Evolutionary conservation across 2,888 invertebrate species (phyloP), one percentile per base, ranked within the genome.

Genomic region (Andricus curvator): DNA sequence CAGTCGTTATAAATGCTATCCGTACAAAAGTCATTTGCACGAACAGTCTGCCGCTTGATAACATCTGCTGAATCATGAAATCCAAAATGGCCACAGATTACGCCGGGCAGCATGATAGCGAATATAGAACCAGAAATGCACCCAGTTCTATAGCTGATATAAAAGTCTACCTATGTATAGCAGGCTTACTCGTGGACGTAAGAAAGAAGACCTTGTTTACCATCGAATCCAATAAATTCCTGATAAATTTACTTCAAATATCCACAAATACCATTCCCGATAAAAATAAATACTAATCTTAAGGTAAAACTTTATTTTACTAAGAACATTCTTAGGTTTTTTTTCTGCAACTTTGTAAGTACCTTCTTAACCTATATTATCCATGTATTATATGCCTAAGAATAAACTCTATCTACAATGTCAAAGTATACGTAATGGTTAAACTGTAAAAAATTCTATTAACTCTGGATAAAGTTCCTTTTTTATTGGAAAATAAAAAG

Each of bases 31-130:
- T 74, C 74, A 74, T 74, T 74, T 74, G 56, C 74, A 74, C 74
- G 74, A 74, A 74, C 74, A 56, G 74, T 74, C 37, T 74, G 56
- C 33, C 56, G 74, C 37, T 22, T 74, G 74, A 74, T 74, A 74
- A 60, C 74, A 74, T 74, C 74, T 74, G 74, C 56, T 74, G 74
- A 74, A 74, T 74, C 74, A 74, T 74, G 56, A 74, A 74, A 60
- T 56, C 74, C 74, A 74, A 74, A 74, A 74, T 74, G 74, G 74
- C 74, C n/a, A 33, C 74, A 56, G 56, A 74, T 74, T 74, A 74
- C 74, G n/a, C 33, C 51, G 11, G 48, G 56, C n/a, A 51, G 20
- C 20, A 11, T 51, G 20, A 17, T 29, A 51, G 51, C 9, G 51
- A 37, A 56, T 33, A 33, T 56, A 33, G n/a, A 56, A 33, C 15